Evolutionary conservation across 2,888 invertebrate species (phyloP).

Genomic region (Lutraria lutraria): DNA sequence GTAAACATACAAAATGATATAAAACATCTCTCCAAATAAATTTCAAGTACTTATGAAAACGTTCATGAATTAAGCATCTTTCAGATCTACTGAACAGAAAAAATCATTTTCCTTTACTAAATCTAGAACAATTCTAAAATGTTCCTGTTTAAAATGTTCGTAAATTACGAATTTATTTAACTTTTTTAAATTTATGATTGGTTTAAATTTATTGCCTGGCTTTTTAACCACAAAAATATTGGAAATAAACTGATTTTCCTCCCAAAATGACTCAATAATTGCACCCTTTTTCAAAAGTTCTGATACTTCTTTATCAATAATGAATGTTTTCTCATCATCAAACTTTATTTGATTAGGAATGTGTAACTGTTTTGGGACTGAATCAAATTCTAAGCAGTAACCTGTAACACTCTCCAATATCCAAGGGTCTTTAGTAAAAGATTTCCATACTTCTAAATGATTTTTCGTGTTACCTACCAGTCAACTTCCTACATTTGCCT

Average conservation of each 20-base stretch:
- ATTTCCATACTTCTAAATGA: slow-evolving; percentile 24
- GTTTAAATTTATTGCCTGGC: slow-evolving; percentile 47
- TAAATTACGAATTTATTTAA: no score
- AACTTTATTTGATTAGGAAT: slow-evolving; percentile 37
- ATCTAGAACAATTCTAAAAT: slow-evolving; percentile 28
- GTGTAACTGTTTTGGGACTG: background rate
- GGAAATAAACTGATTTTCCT: slow-evolving; percentile 38
- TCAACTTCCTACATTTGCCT: slow-evolving; percentile 25
- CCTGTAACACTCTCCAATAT: slow-evolving; percentile 36
- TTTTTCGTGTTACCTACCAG: slow-evolving; percentile 25
- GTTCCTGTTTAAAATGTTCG: slow-evolving; percentile 54
- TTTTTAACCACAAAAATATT: slow-evolving; percentile 48
- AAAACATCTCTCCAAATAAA: slow-evolving; percentile 37
- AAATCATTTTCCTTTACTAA: slow-evolving; percentile 39
- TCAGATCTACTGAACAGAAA: slow-evolving; percentile 33
- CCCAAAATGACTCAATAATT: background rate
- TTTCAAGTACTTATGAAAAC: slow-evolving; percentile 42
- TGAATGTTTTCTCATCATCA: slow-evolving; percentile 25
- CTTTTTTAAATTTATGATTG: slow-evolving; percentile 45
- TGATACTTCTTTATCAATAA: slow-evolving; percentile 26
- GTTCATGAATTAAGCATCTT: slow-evolving; percentile 38
- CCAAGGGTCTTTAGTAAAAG: slow-evolving; percentile 32
- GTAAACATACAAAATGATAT: slow-evolving; percentile 40
- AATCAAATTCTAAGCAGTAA: slow-evolving; percentile 21
- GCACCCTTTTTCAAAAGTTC: slow-evolving; percentile 33